Evolutionary conservation across 2,888 invertebrate species (phyloP), one percentile per base, ranked within the genome.

Genomic region (Euplagia quadripunctaria): DNA sequence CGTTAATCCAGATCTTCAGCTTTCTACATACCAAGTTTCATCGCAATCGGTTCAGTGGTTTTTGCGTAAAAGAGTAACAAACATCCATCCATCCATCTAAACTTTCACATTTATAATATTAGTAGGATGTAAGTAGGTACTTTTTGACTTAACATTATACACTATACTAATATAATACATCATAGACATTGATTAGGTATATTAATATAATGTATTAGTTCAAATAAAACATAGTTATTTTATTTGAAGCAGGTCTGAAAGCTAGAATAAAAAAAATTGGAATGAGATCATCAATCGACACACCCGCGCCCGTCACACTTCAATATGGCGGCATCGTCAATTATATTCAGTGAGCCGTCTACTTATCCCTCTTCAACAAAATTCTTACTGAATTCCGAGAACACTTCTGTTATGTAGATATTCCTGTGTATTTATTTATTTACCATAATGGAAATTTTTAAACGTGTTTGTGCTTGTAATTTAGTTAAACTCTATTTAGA

Each of bases 291-390:
- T 43, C 68, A 68, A 68, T 64, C 20, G 63, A n/a, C 43, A 68
- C 20, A 4, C 43, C 17, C 52, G 42, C 64, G 31, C 55, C 20
- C 9, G 51, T 51, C 49, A 67, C 70, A 70, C 52, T 73, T 14
- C 64, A 80, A 64, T 69, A 71, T 78, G 71, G 70, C 70, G 17
- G 63, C n/a, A 43, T 43, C 63, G 65, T 75, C 74, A 73, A 71
- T 82, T 71, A 74, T 64, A 80, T 69, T 73, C 71, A 74, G 63
- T 71, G 65, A 74, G 66, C 55, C 67, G 17, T 68, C 72, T 41
- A 43, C 55, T 76, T 75, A 71, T 64, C 66, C 55, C 9, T 43
- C 8, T 69, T 73, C 69, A 70, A 68, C 52, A 72, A 68, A 64
- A 9, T 20, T 68, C 31, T 72, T 71, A 78, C 73, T 70, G 68